Evolutionary conservation across 1,140 invertebrate genomes (phyloP).

Genomic region (Globodera rostochiensis): DNA sequence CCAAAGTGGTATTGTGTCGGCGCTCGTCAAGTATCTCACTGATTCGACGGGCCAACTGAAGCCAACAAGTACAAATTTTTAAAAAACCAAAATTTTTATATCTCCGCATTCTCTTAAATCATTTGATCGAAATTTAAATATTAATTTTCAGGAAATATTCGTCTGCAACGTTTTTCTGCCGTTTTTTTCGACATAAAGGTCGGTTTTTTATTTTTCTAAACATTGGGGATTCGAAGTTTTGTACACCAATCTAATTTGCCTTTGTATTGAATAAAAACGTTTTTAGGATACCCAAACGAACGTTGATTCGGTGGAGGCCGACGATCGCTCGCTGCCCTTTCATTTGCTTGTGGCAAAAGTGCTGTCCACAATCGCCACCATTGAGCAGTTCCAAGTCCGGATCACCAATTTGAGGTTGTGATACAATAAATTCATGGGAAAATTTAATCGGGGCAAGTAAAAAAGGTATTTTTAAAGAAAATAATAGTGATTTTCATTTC

Average conservation of each 20-base stretch:
- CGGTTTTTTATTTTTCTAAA: constrained; percentile 23
- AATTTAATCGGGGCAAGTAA: not conserved
- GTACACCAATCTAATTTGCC: not conserved
- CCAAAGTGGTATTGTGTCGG: constrained; percentile 56
- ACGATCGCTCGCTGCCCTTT: constrained; percentile 70
- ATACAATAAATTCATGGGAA: constrained; percentile 15
- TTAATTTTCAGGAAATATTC: constrained; percentile 16
- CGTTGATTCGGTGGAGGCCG: constrained; percentile 34
- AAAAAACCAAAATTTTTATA: too few species aligned
- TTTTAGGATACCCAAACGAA: constrained; percentile 12
- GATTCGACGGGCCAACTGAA: constrained; percentile 19
- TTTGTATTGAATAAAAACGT: not conserved
- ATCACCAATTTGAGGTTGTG: constrained; percentile 70
- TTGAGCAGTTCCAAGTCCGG: constrained; percentile 97
- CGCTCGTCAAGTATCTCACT: constrained; percentile 52
- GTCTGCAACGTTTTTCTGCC: constrained; percentile 53
- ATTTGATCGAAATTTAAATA: too few species aligned
- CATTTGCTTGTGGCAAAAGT: constrained; percentile 84
- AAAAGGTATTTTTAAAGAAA: too few species aligned
- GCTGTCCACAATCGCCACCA: constrained; percentile 90
- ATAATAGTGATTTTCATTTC: too few species aligned
- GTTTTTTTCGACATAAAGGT: constrained; percentile 53
- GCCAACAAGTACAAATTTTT: constrained; percentile 24
- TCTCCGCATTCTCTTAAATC: too few species aligned
- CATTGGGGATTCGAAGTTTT: not conserved